phyloP scores from a whole-genome alignment of 2,113 vertebrate genomes.

The Aspiorhynchus laticeps region DNA sequence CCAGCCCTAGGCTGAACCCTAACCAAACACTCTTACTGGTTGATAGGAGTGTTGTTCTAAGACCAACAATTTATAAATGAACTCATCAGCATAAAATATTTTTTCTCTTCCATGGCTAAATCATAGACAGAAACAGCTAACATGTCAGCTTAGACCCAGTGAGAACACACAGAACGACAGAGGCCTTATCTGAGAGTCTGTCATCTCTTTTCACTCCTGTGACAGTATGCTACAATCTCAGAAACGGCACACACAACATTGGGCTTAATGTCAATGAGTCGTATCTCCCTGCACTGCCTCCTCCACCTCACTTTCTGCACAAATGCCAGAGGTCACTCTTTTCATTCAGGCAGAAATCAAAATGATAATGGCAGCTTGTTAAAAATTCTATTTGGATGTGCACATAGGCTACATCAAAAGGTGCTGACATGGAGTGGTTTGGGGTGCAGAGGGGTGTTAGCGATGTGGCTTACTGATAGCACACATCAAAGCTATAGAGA shows the following conservation, averaged over 20 bases:
- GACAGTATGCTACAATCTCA: conserved; percentile 26
- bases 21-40: neutral
- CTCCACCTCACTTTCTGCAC: conserved; percentile 42
- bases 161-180: neutral
- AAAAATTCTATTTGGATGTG: conserved; percentile 73
- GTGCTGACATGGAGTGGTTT: conserved; percentile 60
- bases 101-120: neutral
- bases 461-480: conserved; percentile 69
- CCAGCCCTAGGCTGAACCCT: neutral
- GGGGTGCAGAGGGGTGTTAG: conserved; percentile 47
- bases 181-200: conserved; percentile 37
- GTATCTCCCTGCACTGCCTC: conserved; percentile 55
- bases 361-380: conserved; percentile 76
- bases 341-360: conserved; percentile 73
- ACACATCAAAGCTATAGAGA: conserved; percentile 70
- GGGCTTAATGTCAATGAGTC: conserved; percentile 44
- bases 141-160: neutral
- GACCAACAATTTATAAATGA: neutral
- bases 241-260: conserved; percentile 43
- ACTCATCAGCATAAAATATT: neutral
- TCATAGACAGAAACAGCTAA: neutral
- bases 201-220: conserved; percentile 48
- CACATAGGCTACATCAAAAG: conserved; percentile 76
- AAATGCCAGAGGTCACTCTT: conserved; percentile 73
- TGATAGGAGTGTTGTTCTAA: neutral